phyloP scores from a whole-genome alignment of 64 coral and sea anemone species.

The Montipora cactus region DNA sequence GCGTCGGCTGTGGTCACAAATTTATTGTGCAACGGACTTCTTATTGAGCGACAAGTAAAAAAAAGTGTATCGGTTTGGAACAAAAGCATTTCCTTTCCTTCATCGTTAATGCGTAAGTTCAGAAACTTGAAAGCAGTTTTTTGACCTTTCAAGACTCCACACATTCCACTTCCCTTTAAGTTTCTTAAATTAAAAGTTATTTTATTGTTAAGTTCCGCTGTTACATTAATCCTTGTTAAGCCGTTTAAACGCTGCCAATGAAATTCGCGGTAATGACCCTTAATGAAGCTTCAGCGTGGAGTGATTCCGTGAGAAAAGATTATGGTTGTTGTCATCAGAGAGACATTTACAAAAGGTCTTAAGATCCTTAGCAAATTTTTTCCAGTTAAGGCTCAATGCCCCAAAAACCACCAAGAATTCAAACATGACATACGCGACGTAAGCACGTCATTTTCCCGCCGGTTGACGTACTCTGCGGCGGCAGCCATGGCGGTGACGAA shows the following conservation, averaged over 20 bases:
- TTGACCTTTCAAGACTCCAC: not conserved
- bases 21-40: slow-evolving; percentile 45
- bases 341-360: not conserved
- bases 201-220: not conserved
- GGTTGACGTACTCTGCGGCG: slow-evolving; percentile 33
- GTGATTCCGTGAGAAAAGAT: not conserved
- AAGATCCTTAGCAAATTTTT: not conserved
- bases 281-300: not conserved
- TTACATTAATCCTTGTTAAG: slow-evolving; percentile 35
- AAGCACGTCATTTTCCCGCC: slow-evolving; percentile 54
- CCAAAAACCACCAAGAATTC: slow-evolving; percentile 15
- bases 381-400: not conserved
- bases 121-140: not conserved
- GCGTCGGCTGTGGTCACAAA: slow-evolving; percentile 17
- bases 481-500: not conserved
- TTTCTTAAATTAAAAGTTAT: not conserved
- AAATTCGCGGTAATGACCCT: not conserved
- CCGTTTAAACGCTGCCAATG: not conserved
- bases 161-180: not conserved
- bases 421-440: slow-evolving; percentile 2
- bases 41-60: slow-evolving; percentile 39
- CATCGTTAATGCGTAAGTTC: not conserved
- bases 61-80: slow-evolving; percentile 31
- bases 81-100: not conserved
- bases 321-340: not conserved